Conservation (phyloP, 1,140 invertebrate species). For the Apis laboriosa region DNA sequence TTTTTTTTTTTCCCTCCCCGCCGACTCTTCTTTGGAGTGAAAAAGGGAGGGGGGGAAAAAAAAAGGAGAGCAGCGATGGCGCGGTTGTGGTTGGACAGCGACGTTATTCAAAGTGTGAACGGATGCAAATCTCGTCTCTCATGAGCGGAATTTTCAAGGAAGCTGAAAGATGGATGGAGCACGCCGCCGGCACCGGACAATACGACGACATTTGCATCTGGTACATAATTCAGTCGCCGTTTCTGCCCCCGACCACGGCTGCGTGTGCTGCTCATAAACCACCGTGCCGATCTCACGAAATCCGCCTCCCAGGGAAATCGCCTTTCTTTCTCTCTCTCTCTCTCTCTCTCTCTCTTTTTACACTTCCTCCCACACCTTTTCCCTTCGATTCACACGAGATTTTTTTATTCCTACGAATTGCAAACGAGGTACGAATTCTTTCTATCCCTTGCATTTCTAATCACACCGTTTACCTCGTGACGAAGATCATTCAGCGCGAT, state of each 20-base stretch:
- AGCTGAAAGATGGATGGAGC: constrained; percentile 69
- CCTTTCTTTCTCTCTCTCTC: background rate
- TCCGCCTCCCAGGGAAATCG: constrained; percentile 6
- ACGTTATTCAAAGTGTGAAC: constrained; percentile 68
- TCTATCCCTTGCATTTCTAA: no score
- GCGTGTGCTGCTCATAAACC: constrained; percentile 55
- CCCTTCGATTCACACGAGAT: no score
- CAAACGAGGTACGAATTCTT: background rate
- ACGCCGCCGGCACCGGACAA: constrained; percentile 62
- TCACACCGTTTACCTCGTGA: no score
- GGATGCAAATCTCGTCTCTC: constrained; percentile 67
- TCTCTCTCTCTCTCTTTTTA: background rate
- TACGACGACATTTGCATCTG: constrained; percentile 68
- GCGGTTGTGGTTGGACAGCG: constrained; percentile 27
- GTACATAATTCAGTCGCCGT: constrained; percentile 71
- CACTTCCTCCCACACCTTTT: no score
- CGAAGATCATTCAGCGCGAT: no score
- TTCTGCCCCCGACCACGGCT: constrained; percentile 48
- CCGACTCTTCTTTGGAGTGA: background rate
- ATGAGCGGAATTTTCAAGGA: constrained; percentile 70
- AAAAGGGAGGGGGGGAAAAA: background rate
- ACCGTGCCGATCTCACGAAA: constrained; percentile 35
- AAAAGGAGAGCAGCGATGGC: background rate
- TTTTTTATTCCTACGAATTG: background rate
- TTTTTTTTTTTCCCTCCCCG: no score